A percentile compares a stretch with the other conserved stretches of the same genome.
Conservation (phyloP, 2,797 vertebrate genomes). For the Hafferia zeledoni region DNA sequence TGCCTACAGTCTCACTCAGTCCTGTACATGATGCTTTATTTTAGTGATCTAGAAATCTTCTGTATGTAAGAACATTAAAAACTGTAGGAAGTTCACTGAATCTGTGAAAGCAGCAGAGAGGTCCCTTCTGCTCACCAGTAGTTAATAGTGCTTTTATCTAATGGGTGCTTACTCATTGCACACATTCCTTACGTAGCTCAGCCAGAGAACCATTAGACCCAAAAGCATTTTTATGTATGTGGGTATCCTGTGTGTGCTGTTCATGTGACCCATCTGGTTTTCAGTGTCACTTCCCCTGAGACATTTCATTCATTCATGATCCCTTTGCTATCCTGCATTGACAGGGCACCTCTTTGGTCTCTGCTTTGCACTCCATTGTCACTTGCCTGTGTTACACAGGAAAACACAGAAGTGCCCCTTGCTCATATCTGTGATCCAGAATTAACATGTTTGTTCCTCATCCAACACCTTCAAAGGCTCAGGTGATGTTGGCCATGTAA, state of each 20-base stretch:
- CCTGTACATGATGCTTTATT: neutral
- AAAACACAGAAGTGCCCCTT: neutral
- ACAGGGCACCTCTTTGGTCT: neutral
- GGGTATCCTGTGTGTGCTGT: neutral
- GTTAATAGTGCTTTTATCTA: neutral
- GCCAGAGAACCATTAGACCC: neutral
- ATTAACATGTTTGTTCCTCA: neutral
- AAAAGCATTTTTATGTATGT: neutral
- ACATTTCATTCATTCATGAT: neutral
- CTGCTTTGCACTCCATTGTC: neutral
- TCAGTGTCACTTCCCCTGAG: neutral
- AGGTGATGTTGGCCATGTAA: neutral
- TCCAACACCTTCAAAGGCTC: neutral
- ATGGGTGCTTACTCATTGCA: neutral
- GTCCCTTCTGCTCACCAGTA: neutral
- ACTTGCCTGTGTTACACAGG: neutral
- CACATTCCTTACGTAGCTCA: neutral
- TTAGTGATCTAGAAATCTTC: neutral
- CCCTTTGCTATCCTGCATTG: neutral
- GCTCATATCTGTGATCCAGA: neutral
- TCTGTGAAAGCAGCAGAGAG: neutral
- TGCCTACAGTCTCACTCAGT: neutral
- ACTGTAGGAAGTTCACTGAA: neutral
- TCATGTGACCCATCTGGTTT: neutral
- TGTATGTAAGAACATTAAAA: neutral